Conservation (phyloP, 2,797 vertebrate genomes). For the Sebastes variabilis region DNA sequence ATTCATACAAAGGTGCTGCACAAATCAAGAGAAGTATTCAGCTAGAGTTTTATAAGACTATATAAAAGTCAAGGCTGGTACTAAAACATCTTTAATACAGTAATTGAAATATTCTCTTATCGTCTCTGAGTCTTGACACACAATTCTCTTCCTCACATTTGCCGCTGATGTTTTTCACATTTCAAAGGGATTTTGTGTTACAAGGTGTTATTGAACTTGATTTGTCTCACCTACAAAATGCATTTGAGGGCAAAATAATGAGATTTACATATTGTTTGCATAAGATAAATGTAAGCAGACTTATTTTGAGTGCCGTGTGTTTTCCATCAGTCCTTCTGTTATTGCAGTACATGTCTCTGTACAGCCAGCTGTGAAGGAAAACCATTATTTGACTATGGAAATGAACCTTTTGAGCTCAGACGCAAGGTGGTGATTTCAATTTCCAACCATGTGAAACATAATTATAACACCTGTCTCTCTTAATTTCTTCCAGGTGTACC, state of each 20-base stretch:
- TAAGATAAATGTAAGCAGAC: neutral
- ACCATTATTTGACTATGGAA: slow-evolving; percentile 30
- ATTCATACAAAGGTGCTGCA: neutral
- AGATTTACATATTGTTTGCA: neutral
- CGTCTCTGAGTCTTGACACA: neutral
- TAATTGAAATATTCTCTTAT: neutral
- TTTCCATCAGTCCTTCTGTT: neutral
- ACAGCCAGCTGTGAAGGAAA: slow-evolving; percentile 30
- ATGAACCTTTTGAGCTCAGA: slow-evolving; percentile 14
- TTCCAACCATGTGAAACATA: slow-evolving; percentile 9
- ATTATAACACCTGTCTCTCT: slow-evolving; percentile 27
- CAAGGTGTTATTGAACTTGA: neutral
- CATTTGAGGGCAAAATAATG: neutral
- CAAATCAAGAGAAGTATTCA: neutral
- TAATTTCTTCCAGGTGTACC: slow-evolving; percentile 89
- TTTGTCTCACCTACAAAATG: neutral
- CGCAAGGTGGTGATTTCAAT: slow-evolving; percentile 5
- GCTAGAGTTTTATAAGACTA: neutral
- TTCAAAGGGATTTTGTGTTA: slow-evolving; percentile 5
- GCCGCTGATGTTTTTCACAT: neutral
- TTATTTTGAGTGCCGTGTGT: neutral
- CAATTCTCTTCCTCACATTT: neutral
- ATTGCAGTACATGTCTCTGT: neutral
- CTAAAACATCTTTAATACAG: neutral
- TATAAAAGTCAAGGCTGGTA: neutral